These are phyloP conservation scores for Sycobia sp. DNA, from an alignment of 1,140 invertebrate genomes.

Conservation along the genomic window DNA sequence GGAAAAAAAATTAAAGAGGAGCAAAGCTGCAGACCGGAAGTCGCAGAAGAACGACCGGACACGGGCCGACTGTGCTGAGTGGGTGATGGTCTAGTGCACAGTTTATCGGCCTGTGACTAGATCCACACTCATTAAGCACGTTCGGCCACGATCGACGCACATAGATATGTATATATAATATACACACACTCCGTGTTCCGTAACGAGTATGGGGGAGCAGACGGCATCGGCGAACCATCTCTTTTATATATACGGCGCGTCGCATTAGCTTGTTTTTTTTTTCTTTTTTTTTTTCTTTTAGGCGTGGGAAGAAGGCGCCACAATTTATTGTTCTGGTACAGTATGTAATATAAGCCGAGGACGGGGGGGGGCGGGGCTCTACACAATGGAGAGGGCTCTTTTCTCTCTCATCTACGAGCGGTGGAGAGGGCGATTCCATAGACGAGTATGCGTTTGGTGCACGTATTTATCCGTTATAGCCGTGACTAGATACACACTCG, in stretches of 20 bases:
- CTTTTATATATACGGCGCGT: too few species aligned
- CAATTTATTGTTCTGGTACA: too few species aligned
- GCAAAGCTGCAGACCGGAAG: conserved; percentile 20
- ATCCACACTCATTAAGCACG: conserved; percentile 83
- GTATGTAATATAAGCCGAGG: too few species aligned
- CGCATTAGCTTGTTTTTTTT: too few species aligned
- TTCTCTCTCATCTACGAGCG: conserved; percentile 9
- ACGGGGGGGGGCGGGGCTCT: too few species aligned
- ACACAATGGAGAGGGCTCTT: neutral
- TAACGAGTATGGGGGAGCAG: too few species aligned
- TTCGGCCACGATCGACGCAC: conserved; percentile 42
- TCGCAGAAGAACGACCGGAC: neutral
- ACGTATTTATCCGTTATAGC: conserved; percentile 62
- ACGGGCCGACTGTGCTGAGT: conserved; percentile 60
- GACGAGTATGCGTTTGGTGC: conserved; percentile 80
- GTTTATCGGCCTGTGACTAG: conserved; percentile 75
- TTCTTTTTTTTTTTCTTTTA: too few species aligned
- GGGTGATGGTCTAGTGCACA: conserved; percentile 77
- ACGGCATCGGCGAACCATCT: too few species aligned
- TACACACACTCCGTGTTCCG: too few species aligned
- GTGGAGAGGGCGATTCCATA: conserved; percentile 63
- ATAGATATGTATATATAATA: too few species aligned
- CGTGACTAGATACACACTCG: conserved; percentile 88
- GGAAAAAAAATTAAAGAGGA: conserved; percentile 4
- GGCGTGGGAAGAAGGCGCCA: too few species aligned